Percentiles rank a stretch among this genome's conserved stretches.
Evolutionary conservation across 2,797 vertebrate genomes (phyloP).

Genomic region (Chromobotia macracanthus): DNA sequence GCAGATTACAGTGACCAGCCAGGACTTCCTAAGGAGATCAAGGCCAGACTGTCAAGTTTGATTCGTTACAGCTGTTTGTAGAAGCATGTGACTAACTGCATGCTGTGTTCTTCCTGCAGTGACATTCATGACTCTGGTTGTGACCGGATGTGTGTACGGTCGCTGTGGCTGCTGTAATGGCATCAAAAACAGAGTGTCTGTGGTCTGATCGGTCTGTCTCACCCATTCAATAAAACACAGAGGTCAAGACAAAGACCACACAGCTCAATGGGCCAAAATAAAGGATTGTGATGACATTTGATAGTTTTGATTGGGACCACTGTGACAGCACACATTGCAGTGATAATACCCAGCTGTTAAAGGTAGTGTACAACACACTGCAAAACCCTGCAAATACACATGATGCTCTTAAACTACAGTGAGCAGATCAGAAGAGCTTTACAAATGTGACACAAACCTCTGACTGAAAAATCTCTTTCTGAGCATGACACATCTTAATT

Average conservation of each 20-base stretch:
- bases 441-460: neutral
- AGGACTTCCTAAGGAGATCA: too few relatives aligned
- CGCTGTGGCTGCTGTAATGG: conserved; percentile 64
- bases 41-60: too few relatives aligned
- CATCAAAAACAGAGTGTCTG: conserved; percentile 44
- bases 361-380: neutral
- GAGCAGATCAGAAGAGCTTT: neutral
- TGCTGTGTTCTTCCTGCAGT: conserved; percentile 63
- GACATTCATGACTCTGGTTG: conserved; percentile 66
- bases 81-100: neutral
- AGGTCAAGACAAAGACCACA: neutral
- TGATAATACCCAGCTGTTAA: neutral
- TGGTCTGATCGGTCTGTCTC: conserved; percentile 23
- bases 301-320: neutral
- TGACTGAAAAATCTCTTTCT: neutral
- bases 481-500: neutral
- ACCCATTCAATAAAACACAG: neutral
- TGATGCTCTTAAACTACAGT: neutral
- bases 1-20: too few relatives aligned
- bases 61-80: neutral
- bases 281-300: neutral
- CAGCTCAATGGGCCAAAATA: conserved; percentile 3
- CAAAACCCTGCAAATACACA: neutral
- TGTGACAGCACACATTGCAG: neutral
- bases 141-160: conserved; percentile 62